phyloP scores from a whole-genome alignment of 2,113 vertebrate species.

The Odobenus rosmarus region DNA sequence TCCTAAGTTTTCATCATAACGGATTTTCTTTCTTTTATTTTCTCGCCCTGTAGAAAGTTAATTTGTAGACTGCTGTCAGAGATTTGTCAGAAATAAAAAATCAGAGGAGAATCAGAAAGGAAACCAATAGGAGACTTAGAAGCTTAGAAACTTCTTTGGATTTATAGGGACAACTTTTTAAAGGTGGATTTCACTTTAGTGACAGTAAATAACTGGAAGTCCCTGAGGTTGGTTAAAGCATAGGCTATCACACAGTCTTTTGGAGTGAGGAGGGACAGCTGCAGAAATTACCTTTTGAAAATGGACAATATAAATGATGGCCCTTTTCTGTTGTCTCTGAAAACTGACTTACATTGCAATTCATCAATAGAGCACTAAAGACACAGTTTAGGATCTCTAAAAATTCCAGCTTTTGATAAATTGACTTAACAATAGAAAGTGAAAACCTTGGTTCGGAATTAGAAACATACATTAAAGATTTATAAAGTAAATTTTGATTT shows the following conservation, averaged over 20 bases:
- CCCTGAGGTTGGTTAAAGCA: background rate
- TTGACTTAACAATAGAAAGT: background rate
- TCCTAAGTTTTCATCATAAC: background rate
- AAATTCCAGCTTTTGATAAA: background rate
- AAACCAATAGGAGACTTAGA: background rate
- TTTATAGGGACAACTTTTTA: background rate
- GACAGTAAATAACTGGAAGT: conserved; percentile 3
- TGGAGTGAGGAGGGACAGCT: background rate
- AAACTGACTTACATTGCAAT: background rate
- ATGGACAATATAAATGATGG: background rate
- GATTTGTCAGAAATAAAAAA: background rate
- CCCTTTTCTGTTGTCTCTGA: background rate
- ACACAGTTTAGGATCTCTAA: background rate
- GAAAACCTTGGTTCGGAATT: background rate
- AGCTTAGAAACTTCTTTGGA: background rate
- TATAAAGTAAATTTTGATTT: background rate
- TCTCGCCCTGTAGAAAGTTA: background rate
- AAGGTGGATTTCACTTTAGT: background rate
- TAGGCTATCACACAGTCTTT: background rate
- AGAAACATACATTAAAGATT: background rate
- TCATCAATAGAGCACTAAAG: background rate
- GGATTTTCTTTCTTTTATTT: background rate
- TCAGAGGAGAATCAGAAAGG: background rate
- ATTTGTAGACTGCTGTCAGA: background rate
- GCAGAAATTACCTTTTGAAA: conserved; percentile 31